These are phyloP conservation scores for Dusona sp. DNA, from an alignment of 2,888 invertebrate species.

Conservation along the genomic window DNA sequence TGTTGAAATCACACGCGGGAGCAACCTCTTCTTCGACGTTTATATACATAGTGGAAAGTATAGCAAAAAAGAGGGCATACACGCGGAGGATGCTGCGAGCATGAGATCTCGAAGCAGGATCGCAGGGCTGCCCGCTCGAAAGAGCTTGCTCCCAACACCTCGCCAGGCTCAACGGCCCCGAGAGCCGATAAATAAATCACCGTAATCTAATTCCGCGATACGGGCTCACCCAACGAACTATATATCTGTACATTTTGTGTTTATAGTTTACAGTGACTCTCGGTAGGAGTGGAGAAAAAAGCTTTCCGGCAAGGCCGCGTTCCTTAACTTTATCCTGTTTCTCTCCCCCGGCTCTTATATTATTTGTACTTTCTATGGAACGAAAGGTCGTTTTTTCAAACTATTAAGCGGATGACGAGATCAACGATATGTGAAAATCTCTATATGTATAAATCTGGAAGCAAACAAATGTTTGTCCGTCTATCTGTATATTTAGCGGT, in stretches of 20 bases:
- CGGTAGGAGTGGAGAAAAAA: slow-evolving; percentile 19
- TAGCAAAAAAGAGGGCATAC: slow-evolving; percentile 9
- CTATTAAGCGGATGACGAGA: not conserved
- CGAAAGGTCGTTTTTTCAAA: slow-evolving; percentile 2
- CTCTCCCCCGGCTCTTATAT: not conserved
- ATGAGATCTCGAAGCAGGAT: slow-evolving; percentile 44
- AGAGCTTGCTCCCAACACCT: slow-evolving; percentile 66
- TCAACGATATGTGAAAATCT: not conserved
- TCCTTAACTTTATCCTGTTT: slow-evolving; percentile 32
- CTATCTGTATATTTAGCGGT: too few species aligned
- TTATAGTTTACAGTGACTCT: slow-evolving; percentile 27
- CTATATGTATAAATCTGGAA: not conserved
- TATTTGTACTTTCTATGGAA: not conserved
- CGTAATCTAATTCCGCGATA: slow-evolving; percentile 80
- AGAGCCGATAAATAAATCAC: slow-evolving; percentile 80
- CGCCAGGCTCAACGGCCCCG: slow-evolving; percentile 1
- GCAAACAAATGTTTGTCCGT: not conserved
- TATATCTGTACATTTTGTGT: not conserved
- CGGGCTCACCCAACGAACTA: slow-evolving; percentile 60
- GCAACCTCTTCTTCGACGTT: slow-evolving; percentile 29
- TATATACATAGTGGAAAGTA: slow-evolving; percentile 17
- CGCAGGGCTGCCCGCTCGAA: slow-evolving; percentile 49
- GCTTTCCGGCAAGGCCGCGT: slow-evolving; percentile 55
- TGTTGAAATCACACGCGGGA: slow-evolving; percentile 76
- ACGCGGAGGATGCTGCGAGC: not conserved